phyloP scores from a whole-genome alignment of 2,113 vertebrate genomes.

The Pimephales promelas region DNA sequence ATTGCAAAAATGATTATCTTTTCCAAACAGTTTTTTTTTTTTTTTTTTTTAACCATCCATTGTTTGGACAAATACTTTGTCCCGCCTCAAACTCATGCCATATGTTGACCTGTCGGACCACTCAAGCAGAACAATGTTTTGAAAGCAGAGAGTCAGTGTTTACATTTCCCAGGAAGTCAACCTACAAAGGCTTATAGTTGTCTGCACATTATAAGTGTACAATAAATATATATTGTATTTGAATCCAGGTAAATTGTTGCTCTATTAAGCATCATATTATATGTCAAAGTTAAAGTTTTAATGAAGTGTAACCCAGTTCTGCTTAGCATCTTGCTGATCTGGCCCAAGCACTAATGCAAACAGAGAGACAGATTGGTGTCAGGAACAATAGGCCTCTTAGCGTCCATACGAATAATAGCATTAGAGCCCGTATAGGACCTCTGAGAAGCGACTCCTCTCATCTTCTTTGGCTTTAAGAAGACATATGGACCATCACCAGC shows the following conservation, averaged over 20 bases:
- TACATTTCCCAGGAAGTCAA: conserved; percentile 4
- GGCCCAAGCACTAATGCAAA: conserved; percentile 19
- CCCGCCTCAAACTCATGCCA: conserved; percentile 8
- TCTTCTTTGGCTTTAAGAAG: conserved; percentile 25
- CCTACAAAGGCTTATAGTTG: neutral
- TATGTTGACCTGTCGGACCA: conserved; percentile 20
- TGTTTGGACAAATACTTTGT: conserved; percentile 18
- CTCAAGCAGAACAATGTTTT: conserved; percentile 24
- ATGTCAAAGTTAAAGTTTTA: neutral
- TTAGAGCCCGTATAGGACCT: conserved; percentile 27
- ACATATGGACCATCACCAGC: conserved; percentile 42
- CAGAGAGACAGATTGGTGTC: conserved; percentile 48
- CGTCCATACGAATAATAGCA: conserved; percentile 20
- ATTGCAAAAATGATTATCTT: neutral
- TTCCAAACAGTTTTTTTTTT: conserved; percentile 1
- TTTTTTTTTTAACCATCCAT: neutral
- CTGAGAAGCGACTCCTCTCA: conserved; percentile 7
- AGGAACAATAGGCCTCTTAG: conserved; percentile 42
- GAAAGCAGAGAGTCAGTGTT: neutral
- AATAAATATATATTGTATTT: too few relatives aligned
- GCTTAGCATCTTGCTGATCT: conserved; percentile 28
- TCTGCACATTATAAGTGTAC: neutral
- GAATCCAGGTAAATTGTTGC: neutral
- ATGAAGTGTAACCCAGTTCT: neutral
- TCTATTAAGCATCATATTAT: neutral